Conservation (phyloP, 2,797 vertebrate species). For the Lepidocolaptes lacrymiger region DNA sequence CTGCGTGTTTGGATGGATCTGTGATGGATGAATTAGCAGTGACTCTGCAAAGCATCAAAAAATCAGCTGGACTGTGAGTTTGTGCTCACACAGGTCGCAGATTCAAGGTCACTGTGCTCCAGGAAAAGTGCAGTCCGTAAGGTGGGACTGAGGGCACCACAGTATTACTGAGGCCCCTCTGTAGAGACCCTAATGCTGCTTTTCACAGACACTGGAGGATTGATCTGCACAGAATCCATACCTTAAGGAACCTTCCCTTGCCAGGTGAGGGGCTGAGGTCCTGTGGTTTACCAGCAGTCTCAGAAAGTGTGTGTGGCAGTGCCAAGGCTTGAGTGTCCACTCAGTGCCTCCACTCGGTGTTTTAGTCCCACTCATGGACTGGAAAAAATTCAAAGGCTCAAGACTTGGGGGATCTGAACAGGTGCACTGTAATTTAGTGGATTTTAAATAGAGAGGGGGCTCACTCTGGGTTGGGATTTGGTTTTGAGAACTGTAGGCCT, state of each 20-base stretch:
- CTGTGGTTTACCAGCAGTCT: background rate
- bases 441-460: background rate
- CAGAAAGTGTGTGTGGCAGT: background rate
- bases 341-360: background rate
- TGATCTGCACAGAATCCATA: background rate
- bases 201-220: background rate
- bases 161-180: background rate
- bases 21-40: background rate
- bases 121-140: background rate
- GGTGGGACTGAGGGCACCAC: background rate
- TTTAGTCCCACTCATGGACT: background rate
- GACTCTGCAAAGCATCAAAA: background rate
- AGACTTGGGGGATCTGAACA: background rate
- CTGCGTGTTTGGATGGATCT: background rate
- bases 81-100: background rate
- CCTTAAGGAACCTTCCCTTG: background rate
- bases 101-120: background rate
- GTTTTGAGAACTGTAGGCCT: background rate
- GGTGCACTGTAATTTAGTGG: background rate
- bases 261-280: background rate
- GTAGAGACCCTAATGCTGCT: background rate
- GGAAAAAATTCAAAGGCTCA: background rate
- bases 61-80: background rate
- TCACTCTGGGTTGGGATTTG: background rate
- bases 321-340: fast-evolving